Evolutionary conservation across 30 jellyfish, hydroid and myxozoan species (phyloP).

Genomic region (Cassiopea xamachana): DNA sequence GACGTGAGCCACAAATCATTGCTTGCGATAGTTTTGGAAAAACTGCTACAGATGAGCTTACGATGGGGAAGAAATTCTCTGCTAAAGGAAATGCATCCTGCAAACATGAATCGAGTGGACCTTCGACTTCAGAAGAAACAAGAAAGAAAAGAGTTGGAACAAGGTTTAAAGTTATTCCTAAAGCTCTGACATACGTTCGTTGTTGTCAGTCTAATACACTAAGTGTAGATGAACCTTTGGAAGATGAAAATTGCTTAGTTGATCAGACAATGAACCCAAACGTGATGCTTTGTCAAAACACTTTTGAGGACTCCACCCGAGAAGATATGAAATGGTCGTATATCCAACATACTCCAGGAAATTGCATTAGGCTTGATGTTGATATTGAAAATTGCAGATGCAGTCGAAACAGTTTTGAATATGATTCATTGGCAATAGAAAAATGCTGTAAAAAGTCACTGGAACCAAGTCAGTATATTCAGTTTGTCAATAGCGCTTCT

Average conservation of each 20-base stretch:
- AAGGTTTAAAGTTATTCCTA: not conserved
- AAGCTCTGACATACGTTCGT: not conserved
- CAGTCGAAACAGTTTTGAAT: not conserved
- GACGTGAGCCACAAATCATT: too few species aligned
- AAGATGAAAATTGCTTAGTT: not conserved
- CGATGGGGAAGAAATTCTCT: too few species aligned
- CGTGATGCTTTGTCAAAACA: not conserved
- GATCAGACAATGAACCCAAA: not conserved
- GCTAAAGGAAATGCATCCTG: not conserved
- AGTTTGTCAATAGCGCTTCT: not conserved
- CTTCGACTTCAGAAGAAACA: not conserved
- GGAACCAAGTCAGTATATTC: slow-evolving; percentile 3
- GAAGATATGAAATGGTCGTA: not conserved
- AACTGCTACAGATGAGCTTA: too few species aligned
- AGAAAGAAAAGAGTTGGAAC: not conserved
- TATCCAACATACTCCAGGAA: too few species aligned
- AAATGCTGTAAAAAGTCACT: not conserved
- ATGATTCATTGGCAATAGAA: not conserved
- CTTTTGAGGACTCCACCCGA: not conserved
- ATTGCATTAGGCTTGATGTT: not conserved
- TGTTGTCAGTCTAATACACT: slow-evolving; percentile 8
- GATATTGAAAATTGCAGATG: slow-evolving; percentile 4
- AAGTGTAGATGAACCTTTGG: slow-evolving; percentile 10
- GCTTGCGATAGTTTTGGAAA: too few species aligned
- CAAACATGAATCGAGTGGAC: not conserved